A percentile compares a stretch with the other conserved stretches of the same genome.
These are phyloP conservation scores for Sebastes melanostomus DNA, from an alignment of 2,797 vertebrate genomes.

Conservation along the genomic window DNA sequence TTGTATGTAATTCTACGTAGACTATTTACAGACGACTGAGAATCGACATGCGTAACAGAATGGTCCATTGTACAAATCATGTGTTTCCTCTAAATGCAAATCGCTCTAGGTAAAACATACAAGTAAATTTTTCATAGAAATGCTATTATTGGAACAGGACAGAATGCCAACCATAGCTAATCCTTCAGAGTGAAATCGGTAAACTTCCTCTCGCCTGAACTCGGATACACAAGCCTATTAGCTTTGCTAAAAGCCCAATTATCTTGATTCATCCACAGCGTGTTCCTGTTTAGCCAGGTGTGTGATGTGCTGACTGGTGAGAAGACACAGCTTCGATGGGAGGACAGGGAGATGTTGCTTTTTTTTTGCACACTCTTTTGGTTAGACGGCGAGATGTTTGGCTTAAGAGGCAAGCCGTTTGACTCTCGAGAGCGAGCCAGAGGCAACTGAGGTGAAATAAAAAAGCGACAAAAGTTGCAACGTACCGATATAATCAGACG, in stretches of 20 bases:
- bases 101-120: neutral
- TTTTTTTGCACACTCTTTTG: constrained; percentile 31
- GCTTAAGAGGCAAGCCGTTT: constrained; percentile 13
- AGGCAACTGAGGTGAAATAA: constrained; percentile 16
- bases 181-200: constrained; percentile 22
- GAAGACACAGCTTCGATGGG: constrained; percentile 31
- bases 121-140: neutral
- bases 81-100: neutral
- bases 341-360: constrained; percentile 32
- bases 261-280: constrained; percentile 68
- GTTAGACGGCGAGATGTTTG: constrained; percentile 16
- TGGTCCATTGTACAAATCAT: neutral
- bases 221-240: constrained; percentile 46
- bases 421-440: constrained; percentile 3
- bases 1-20: constrained; percentile 21
- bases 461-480: constrained; percentile 7
- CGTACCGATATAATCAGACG: constrained; percentile 1
- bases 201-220: constrained; percentile 18
- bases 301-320: constrained; percentile 70
- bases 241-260: constrained; percentile 73
- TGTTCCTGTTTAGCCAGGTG: constrained; percentile 74
- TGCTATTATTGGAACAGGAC: neutral
- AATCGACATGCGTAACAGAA: neutral
- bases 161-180: constrained; percentile 4
- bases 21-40: constrained; percentile 24